These are phyloP conservation scores for Chaenodraco wilsoni DNA, from an alignment of 2,797 vertebrate genomes.

Conservation along the genomic window DNA sequence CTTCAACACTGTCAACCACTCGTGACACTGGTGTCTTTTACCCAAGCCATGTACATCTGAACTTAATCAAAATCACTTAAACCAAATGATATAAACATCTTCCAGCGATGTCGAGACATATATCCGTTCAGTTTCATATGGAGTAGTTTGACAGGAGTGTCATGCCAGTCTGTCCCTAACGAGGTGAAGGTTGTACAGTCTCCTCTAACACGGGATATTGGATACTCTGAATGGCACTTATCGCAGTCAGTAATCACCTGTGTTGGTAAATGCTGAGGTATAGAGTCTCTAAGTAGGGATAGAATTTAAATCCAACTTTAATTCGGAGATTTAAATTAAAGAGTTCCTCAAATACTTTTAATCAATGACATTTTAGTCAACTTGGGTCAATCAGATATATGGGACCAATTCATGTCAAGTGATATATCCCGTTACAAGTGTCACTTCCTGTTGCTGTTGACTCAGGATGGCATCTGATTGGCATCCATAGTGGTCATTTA, in stretches of 20 bases:
- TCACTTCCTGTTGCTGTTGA: no score
- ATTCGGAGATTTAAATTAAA: neutral
- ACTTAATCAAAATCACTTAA: neutral
- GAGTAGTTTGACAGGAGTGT: neutral
- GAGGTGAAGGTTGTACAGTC: constrained; percentile 29
- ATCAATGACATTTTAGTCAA: neutral
- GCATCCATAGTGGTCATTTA: no score
- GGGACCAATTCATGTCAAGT: no score
- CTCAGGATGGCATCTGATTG: no score
- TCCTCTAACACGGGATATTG: constrained; percentile 41
- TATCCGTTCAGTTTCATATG: no score
- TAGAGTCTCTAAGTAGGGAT: neutral
- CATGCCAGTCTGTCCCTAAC: neutral
- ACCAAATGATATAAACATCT: no score
- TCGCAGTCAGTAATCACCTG: constrained; percentile 49
- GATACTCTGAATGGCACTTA: constrained; percentile 39
- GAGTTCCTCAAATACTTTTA: neutral
- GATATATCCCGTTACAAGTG: no score
- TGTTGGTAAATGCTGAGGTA: constrained; percentile 26
- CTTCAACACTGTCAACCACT: neutral
- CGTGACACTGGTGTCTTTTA: neutral
- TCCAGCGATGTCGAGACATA: neutral
- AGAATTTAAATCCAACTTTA: neutral
- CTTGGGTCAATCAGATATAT: no score
- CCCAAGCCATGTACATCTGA: neutral